A percentile compares a stretch with the other conserved stretches of the same genome.
These are phyloP conservation scores for Melanchra persicariae DNA, from an alignment of 2,888 invertebrate genomes.

Conservation along the genomic window DNA sequence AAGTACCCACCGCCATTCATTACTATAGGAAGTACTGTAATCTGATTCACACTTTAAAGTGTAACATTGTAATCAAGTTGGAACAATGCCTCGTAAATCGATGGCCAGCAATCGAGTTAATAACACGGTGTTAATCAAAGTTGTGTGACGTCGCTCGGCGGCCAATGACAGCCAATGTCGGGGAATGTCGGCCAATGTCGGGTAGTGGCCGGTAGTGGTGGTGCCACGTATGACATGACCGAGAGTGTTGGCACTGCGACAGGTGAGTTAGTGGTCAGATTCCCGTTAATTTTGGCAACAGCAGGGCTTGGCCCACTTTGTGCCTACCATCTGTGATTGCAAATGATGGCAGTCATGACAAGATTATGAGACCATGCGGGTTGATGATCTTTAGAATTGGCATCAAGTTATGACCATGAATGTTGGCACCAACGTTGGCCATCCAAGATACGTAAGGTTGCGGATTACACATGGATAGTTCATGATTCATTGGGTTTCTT, in stretches of 20 bases:
- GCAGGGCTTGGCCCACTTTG: not conserved
- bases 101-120: conserved; percentile 46
- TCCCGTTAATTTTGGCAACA: conserved; percentile 31
- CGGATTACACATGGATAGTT: conserved; percentile 7
- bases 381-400: conserved; percentile 7
- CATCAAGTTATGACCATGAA: not conserved
- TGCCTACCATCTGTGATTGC: not conserved
- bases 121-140: conserved; percentile 48
- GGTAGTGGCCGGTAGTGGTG: not conserved
- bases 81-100: conserved; percentile 57
- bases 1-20: not conserved
- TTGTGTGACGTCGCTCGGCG: conserved; percentile 10
- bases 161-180: not conserved
- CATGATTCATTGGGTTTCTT: conserved; percentile 7
- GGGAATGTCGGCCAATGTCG: not conserved
- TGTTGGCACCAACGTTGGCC: conserved; percentile 18
- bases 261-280: conserved; percentile 9
- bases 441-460: not conserved
- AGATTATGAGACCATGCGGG: not conserved
- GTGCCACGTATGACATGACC: not conserved
- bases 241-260: conserved; percentile 12
- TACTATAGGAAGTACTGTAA: conserved; percentile 12
- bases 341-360: not conserved
- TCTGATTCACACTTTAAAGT: conserved; percentile 40
- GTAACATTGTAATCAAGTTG: conserved; percentile 38